phyloP scores from a whole-genome alignment of 2,797 vertebrate species.

The Eutrigla gurnardus region DNA sequence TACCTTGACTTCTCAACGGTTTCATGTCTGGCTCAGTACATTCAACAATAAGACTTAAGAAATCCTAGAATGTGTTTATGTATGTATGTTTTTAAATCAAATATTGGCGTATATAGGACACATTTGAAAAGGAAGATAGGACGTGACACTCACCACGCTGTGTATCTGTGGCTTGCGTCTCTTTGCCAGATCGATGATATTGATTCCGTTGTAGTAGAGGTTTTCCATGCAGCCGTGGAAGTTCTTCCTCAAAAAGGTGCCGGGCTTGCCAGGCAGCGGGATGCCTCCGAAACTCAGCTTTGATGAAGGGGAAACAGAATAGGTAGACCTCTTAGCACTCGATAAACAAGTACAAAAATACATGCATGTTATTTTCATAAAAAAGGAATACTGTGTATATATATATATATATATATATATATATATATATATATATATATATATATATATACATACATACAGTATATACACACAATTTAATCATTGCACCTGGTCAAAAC shows the following conservation, averaged over 20 bases:
- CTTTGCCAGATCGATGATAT: slow-evolving; percentile 96
- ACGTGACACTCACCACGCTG: slow-evolving; percentile 88
- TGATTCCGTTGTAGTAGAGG: slow-evolving; percentile 97
- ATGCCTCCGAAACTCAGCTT: slow-evolving; percentile 98
- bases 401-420: no score
- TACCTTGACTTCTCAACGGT: not conserved
- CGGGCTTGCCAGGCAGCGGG: slow-evolving; percentile 96
- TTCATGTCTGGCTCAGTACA: no score
- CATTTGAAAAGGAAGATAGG: not conserved
- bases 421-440: no score
- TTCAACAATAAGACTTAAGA: no score
- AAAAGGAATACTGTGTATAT: not conserved
- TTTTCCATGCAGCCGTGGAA: slow-evolving; percentile 98
- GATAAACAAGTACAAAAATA: not conserved
- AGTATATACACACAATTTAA: no score
- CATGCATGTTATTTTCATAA: not conserved
- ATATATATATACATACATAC: no score
- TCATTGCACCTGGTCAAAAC: no score
- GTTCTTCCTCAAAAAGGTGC: slow-evolving; percentile 95
- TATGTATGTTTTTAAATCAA: not conserved
- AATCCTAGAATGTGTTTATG: no score
- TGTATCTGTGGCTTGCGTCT: slow-evolving; percentile 97
- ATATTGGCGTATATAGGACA: not conserved
- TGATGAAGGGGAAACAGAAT: slow-evolving; percentile 36
- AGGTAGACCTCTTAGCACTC: not conserved